phyloP scores from a whole-genome alignment of 2,888 invertebrate species.

The Heliconius charithonia region DNA sequence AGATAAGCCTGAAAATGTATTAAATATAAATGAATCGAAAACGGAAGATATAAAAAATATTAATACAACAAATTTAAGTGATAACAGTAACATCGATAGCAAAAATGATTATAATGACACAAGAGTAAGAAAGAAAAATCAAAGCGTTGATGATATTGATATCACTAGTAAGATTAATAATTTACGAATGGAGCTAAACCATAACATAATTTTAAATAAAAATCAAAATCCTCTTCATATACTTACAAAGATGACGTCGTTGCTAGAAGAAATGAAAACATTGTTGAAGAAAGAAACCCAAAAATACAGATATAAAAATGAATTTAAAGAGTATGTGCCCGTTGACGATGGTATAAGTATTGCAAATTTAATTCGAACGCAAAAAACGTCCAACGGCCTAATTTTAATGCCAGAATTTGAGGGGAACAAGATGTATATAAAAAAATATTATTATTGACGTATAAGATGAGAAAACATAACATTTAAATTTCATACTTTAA shows the following conservation, averaged over 20 bases:
- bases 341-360: background rate
- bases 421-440: background rate
- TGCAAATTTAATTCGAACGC: background rate
- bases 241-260: slow-evolving; percentile 3
- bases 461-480: background rate
- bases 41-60: background rate
- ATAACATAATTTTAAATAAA: background rate
- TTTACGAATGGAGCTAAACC: background rate
- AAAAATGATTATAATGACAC: background rate
- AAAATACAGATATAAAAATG: background rate
- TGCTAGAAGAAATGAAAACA: slow-evolving; percentile 8
- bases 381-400: background rate
- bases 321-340: slow-evolving; percentile 14
- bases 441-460: background rate
- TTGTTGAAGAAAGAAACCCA: background rate
- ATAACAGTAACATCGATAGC: background rate
- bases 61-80: background rate
- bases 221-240: background rate
- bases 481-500: background rate
- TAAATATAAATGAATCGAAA: background rate
- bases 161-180: background rate
- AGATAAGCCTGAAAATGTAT: background rate
- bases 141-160: background rate
- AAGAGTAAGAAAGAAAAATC: background rate
- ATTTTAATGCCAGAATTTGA: background rate